These are phyloP conservation scores for Papilio gigon DNA, from an alignment of 2,888 invertebrate genomes.

Conservation along the genomic window DNA sequence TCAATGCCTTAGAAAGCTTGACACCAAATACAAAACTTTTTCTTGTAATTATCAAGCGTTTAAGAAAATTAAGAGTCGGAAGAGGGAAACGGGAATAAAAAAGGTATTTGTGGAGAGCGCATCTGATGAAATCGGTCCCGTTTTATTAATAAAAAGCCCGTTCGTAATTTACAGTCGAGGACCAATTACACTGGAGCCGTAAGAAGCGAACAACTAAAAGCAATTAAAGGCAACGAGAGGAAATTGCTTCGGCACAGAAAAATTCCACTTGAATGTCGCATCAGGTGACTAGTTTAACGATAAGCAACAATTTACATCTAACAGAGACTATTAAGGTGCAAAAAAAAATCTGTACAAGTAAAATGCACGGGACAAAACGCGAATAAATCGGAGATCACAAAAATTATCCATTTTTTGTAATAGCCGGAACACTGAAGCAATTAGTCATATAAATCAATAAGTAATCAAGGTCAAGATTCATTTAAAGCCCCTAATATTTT, in stretches of 20 bases:
- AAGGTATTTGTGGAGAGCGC: conserved; percentile 22
- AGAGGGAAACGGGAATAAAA: conserved; percentile 20
- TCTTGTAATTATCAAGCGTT: conserved; percentile 24
- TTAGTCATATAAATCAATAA: too few species aligned
- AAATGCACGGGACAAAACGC: neutral
- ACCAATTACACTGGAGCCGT: conserved; percentile 32
- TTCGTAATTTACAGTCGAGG: conserved; percentile 33
- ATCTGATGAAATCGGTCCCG: conserved; percentile 24
- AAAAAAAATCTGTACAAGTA: conserved; percentile 47
- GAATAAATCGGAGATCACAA: neutral
- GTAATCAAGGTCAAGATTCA: too few species aligned
- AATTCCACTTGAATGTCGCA: conserved; percentile 56
- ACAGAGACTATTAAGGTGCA: conserved; percentile 52
- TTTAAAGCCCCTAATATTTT: too few species aligned
- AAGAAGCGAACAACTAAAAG: conserved; percentile 45
- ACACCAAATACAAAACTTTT: conserved; percentile 15
- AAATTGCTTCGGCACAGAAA: conserved; percentile 51
- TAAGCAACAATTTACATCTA: conserved; percentile 58
- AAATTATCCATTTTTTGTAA: neutral
- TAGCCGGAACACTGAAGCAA: neutral
- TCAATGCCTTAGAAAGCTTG: conserved; percentile 1
- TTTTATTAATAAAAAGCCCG: conserved; percentile 32
- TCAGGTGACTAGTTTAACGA: conserved; percentile 56
- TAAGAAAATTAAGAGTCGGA: conserved; percentile 30
- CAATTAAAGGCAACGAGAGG: conserved; percentile 58